phyloP scores from a whole-genome alignment of 2,888 invertebrate genomes.

The Perithous albicinctus region DNA sequence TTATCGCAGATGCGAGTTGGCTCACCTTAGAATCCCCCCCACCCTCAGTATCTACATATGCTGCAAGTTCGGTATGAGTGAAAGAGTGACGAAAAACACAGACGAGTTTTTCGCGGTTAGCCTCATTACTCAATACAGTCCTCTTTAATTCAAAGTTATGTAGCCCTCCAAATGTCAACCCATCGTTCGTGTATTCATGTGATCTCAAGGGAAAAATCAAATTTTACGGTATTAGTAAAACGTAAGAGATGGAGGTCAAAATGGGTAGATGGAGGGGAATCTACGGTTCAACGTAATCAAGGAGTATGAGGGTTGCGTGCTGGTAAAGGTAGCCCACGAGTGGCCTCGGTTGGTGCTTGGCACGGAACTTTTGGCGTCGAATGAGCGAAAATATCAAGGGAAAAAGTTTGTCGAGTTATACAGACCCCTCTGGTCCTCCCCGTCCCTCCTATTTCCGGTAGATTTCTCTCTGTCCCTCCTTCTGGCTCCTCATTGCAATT shows the following conservation, averaged over 20 bases:
- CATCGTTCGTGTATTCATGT: not conserved
- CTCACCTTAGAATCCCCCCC: not conserved
- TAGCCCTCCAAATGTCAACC: slow-evolving; percentile 1
- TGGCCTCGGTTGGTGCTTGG: slow-evolving; percentile 66
- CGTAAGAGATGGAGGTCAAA: slow-evolving; percentile 17
- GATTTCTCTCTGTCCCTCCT: slow-evolving; percentile 1
- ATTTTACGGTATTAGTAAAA: slow-evolving; percentile 52
- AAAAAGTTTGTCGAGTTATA: slow-evolving; percentile 67
- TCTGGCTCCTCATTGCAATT: slow-evolving; percentile 11
- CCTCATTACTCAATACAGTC: slow-evolving; percentile 32
- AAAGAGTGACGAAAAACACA: not conserved
- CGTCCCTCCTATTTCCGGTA: not conserved
- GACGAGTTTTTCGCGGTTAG: slow-evolving; percentile 5
- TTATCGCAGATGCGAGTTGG: not conserved
- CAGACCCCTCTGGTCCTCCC: slow-evolving; percentile 18
- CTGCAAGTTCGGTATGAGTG: not conserved
- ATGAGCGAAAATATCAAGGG: slow-evolving; percentile 63
- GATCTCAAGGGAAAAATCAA: slow-evolving; percentile 49
- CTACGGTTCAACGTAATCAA: slow-evolving; percentile 40
- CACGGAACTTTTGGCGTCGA: slow-evolving; percentile 68
- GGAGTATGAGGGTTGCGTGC: slow-evolving; percentile 53
- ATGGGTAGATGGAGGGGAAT: slow-evolving; percentile 14
- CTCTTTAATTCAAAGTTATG: not conserved
- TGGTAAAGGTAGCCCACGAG: slow-evolving; percentile 55
- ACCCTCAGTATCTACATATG: not conserved